Conservation (phyloP, 2,797 vertebrate species). For the Catamblyrhynchus diadema region DNA sequence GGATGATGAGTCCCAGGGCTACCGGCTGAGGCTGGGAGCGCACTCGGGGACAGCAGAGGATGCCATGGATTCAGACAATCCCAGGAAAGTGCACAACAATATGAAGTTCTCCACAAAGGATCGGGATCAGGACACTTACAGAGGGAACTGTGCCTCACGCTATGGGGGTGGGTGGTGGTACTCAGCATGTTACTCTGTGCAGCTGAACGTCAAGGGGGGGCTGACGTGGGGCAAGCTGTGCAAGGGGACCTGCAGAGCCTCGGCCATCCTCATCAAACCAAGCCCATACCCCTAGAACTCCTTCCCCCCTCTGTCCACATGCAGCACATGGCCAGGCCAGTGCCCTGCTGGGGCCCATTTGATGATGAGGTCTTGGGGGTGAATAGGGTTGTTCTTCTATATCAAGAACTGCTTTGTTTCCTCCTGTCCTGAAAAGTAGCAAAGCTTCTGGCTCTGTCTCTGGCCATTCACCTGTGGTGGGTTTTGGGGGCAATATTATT, state of each 20-base stretch:
- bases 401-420: not conserved
- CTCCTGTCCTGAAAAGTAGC: not conserved
- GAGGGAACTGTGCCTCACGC: slow-evolving; percentile 42
- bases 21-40: slow-evolving; percentile 9
- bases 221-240: slow-evolving; percentile 47
- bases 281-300: not conserved
- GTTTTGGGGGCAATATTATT: not conserved
- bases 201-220: slow-evolving; percentile 7
- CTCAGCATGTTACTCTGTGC: not conserved
- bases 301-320: not conserved
- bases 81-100: slow-evolving; percentile 35
- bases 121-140: slow-evolving; percentile 48
- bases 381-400: not conserved
- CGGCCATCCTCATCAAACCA: slow-evolving; percentile 55
- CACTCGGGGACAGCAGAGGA: slow-evolving; percentile 25
- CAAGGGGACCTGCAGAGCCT: slow-evolving; percentile 36
- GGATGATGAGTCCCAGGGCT: slow-evolving; percentile 36
- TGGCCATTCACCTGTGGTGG: not conserved
- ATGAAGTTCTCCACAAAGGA: slow-evolving; percentile 66
- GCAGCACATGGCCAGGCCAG: not conserved
- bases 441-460: not conserved
- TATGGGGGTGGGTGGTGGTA: slow-evolving; percentile 51
- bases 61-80: slow-evolving; percentile 42
- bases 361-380: not conserved
- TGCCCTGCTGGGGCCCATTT: fast-evolving